These are phyloP conservation scores for Metopia argyrocephala DNA, from an alignment of 2,888 invertebrate species.

Conservation along the genomic window DNA sequence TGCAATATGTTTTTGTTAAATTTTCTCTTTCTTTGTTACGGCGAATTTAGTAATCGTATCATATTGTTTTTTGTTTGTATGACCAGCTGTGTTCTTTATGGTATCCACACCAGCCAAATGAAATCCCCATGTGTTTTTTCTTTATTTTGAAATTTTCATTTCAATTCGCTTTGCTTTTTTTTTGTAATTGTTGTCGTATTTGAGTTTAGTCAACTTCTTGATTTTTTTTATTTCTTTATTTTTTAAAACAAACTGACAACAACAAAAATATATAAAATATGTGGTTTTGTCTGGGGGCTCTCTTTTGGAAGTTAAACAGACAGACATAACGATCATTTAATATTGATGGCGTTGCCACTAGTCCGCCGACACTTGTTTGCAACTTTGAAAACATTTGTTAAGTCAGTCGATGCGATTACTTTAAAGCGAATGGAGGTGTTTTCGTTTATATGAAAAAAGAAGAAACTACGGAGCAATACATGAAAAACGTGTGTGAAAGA, in stretches of 20 bases:
- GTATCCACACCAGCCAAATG: background rate
- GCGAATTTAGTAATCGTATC: slow-evolving; percentile 43
- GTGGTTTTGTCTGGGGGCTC: slow-evolving; percentile 46
- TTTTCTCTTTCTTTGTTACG: slow-evolving; percentile 11
- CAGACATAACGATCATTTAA: slow-evolving; percentile 22
- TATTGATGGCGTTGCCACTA: slow-evolving; percentile 53
- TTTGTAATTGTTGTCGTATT: slow-evolving; percentile 29
- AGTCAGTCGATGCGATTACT: slow-evolving; percentile 80
- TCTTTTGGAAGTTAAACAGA: slow-evolving; percentile 29
- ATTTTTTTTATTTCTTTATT: slow-evolving; percentile 7
- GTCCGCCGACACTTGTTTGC: slow-evolving; percentile 74
- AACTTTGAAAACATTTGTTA: slow-evolving; percentile 69
- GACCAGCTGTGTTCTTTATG: slow-evolving; percentile 32
- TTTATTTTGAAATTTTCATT: background rate
- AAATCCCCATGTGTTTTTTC: slow-evolving; percentile 13
- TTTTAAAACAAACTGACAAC: slow-evolving; percentile 10
- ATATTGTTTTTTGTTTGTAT: slow-evolving; percentile 14
- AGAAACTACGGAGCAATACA: slow-evolving; percentile 61
- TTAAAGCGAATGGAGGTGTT: slow-evolving; percentile 78
- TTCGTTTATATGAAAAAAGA: slow-evolving; percentile 58
- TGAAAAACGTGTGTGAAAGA: slow-evolving; percentile 65
- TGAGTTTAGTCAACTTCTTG: slow-evolving; percentile 62
- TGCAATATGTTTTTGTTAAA: background rate
- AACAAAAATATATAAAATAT: slow-evolving; percentile 3
- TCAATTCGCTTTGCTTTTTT: slow-evolving; percentile 40